A percentile compares a stretch with the other conserved stretches of the same genome.
phyloP scores from a whole-genome alignment of 2,113 vertebrate genomes.

The Pantherophis guttatus region DNA sequence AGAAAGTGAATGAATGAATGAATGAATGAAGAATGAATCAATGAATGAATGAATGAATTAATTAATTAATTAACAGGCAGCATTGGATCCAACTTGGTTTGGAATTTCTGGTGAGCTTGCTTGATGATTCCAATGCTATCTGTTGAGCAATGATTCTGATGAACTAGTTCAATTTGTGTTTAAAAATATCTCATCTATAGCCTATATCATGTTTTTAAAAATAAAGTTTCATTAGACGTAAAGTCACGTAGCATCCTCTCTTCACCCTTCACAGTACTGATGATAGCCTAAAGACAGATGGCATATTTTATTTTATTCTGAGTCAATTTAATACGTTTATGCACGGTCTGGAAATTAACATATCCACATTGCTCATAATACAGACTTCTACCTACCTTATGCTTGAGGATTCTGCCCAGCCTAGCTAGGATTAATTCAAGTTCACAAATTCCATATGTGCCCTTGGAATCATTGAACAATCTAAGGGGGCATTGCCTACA shows the following conservation, averaged over 20 bases:
- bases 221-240: background rate
- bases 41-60: too few species aligned
- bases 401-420: background rate
- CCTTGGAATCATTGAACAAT: background rate
- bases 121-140: background rate
- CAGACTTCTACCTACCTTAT: accelerated
- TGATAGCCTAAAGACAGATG: background rate
- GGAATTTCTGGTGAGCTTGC: background rate
- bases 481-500: background rate
- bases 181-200: background rate
- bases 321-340: background rate
- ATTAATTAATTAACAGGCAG: background rate
- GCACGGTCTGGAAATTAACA: background rate
- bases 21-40: background rate
- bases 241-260: background rate
- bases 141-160: background rate
- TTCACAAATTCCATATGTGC: background rate
- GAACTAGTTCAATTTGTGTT: background rate
- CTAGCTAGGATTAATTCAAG: background rate
- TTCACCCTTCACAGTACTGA: background rate
- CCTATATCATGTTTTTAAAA: too few species aligned
- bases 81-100: background rate
- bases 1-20: background rate
- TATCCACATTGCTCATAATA: background rate
- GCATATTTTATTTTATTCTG: background rate